Evolutionary conservation across 2,113 vertebrate genomes (phyloP), one percentile per base, ranked within the genome.

Genomic region (Ceratotherium simum): DNA sequence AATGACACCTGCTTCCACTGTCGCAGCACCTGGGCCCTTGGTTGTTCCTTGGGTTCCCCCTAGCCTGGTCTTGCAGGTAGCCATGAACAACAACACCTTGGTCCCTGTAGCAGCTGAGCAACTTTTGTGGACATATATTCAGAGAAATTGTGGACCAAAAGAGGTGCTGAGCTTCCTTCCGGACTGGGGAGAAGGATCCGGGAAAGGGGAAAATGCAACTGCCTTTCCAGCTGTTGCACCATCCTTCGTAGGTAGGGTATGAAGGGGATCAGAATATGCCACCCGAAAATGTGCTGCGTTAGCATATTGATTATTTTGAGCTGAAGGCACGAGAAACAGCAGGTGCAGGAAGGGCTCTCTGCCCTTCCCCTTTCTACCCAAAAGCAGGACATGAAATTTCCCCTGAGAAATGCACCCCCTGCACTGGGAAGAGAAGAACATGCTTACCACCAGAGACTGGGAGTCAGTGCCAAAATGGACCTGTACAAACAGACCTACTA

Each of bases 1-100:
- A 94, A 83, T 79, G 95, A 96, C 87, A 98, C 96, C 84, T 84
- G 81, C 29, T 86, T 91, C 58, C 46, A 60, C 46, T 42, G 62
- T 87, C 81, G 46, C 0, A 4, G 58, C 80, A 60, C 62, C 54
- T 78, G 91, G 73, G 75, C 36, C 2, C 33, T 20, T 1, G 9
- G 86, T 46, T 29, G 16, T 46, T 72, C 56, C 84, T 56, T 10
- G 82, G 42, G 5, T 64, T 62, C 89, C 39, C 72, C 95, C 67
- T 5, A 91, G 86, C 54, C 64, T 70, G 42, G 13, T 72, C 72
- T 85, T 76, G 14, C 48, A 69, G 64, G 16, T 83, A 39, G 64
- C 79, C 73, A 72, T 1, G 20, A 93, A 9, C 27, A 62, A 60
- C 10, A 2, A 51, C 46, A 16, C 33, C 56, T 54, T 96, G 88